A percentile compares a stretch with the other conserved stretches of the same genome.
phyloP scores from a whole-genome alignment of 2,888 invertebrate genomes.

The Phlogophora meticulosa region DNA sequence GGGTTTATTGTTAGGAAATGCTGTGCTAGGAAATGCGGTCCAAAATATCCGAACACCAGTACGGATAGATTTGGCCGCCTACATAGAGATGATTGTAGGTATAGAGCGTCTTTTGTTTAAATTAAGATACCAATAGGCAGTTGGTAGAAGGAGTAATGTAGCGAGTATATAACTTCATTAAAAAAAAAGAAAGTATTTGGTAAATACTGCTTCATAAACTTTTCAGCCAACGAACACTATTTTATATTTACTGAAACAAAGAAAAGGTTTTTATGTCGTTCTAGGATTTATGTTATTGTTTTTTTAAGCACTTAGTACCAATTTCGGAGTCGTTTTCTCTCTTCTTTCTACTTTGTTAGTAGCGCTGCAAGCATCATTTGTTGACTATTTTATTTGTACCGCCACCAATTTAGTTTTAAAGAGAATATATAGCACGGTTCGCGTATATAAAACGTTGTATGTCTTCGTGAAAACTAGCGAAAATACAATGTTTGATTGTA shows the following conservation, averaged over 20 bases:
- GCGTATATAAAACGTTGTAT: neutral
- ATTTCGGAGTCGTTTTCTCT: constrained; percentile 1
- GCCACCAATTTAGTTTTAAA: constrained; percentile 27
- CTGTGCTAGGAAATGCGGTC: too few species aligned
- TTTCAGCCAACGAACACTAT: neutral
- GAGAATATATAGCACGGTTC: constrained; percentile 21
- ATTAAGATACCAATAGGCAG: neutral
- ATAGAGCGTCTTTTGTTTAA: neutral
- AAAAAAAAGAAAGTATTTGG: neutral
- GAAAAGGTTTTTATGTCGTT: neutral
- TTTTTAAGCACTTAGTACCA: constrained; percentile 1
- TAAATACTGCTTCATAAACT: neutral
- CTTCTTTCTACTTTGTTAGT: constrained; percentile 14
- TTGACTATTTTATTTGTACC: constrained; percentile 42
- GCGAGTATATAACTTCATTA: neutral
- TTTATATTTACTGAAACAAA: constrained; percentile 13
- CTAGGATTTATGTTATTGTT: constrained; percentile 1
- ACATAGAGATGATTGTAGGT: neutral
- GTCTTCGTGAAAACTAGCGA: neutral
- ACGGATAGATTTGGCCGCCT: neutral
- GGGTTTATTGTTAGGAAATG: constrained; percentile 24
- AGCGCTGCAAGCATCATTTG: constrained; percentile 26
- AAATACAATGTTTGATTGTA: neutral
- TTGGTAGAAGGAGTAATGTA: neutral
- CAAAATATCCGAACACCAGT: neutral